phyloP scores from a whole-genome alignment of 1,140 invertebrate species.

The Anastatus disparis region DNA sequence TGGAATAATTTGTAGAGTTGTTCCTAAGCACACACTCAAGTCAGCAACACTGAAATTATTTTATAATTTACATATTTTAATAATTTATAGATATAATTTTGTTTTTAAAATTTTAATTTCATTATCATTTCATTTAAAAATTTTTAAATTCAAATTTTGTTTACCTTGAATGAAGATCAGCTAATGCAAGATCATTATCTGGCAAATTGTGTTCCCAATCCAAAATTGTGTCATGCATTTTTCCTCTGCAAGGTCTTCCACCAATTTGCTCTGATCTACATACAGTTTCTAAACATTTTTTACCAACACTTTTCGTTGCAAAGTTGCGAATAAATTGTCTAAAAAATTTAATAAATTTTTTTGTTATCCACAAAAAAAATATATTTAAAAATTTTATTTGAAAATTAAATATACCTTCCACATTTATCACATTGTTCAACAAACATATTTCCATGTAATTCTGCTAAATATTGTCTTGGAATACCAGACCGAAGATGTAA shows the following conservation, averaged over 20 bases:
- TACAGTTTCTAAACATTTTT: slow-evolving; percentile 83
- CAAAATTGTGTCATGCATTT: slow-evolving; percentile 91
- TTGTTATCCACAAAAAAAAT: not conserved
- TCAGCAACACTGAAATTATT: slow-evolving; percentile 79
- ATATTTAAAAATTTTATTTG: slow-evolving; percentile 28
- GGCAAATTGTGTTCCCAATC: slow-evolving; percentile 98
- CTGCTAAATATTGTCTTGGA: slow-evolving; percentile 81
- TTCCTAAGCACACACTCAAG: slow-evolving; percentile 93
- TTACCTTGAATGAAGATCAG: slow-evolving; percentile 89
- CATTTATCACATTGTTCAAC: slow-evolving; percentile 93
- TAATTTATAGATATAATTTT: slow-evolving; percentile 29
- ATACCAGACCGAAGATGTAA: slow-evolving; percentile 93
- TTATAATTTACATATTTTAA: slow-evolving; percentile 30
- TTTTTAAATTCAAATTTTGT: not conserved
- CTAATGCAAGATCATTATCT: slow-evolving; percentile 86
- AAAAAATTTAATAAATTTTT: slow-evolving; percentile 48
- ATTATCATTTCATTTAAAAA: too few relatives aligned
- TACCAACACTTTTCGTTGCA: slow-evolving; percentile 89
- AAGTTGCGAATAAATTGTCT: slow-evolving; percentile 85
- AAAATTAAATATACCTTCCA: slow-evolving; percentile 72
- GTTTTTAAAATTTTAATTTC: too few relatives aligned
- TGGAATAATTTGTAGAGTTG: slow-evolving; percentile 96
- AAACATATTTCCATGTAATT: slow-evolving; percentile 99
- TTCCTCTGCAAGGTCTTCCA: slow-evolving; percentile 83
- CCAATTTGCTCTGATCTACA: slow-evolving; percentile 75